phyloP scores from a whole-genome alignment of 2,888 invertebrate genomes.

The Leptopterna dolabrata region DNA sequence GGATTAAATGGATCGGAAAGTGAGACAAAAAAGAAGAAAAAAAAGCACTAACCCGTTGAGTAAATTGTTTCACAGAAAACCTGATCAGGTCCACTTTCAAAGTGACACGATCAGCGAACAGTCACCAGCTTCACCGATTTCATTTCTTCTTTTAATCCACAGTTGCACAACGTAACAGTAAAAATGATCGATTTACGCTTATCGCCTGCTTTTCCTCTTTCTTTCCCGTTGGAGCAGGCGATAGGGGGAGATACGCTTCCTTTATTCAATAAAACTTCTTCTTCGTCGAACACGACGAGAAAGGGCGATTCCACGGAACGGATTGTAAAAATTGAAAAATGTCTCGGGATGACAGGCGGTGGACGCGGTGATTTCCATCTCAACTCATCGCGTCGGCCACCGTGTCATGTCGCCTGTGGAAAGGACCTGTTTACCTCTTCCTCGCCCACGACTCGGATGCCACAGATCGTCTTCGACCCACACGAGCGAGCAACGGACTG shows the following conservation, averaged over 20 bases:
- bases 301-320: constrained; percentile 20
- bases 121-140: not conserved
- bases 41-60: too few relatives aligned
- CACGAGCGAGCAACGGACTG: too few relatives aligned
- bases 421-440: not conserved
- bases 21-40: too few relatives aligned
- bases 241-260: not conserved
- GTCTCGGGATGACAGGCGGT: constrained; percentile 33
- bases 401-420: not conserved
- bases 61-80: not conserved
- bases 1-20: too few relatives aligned
- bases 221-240: not conserved
- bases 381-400: not conserved
- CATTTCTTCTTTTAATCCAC: not conserved
- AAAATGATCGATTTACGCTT: not conserved
- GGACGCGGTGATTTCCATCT: constrained; percentile 18
- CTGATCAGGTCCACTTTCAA: not conserved
- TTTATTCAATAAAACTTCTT: constrained; percentile 19
- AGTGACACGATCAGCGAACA: not conserved
- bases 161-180: not conserved
- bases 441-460: not conserved
- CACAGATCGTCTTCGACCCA: not conserved
- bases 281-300: not conserved
- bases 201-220: not conserved
- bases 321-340: constrained; percentile 48